A percentile compares a stretch with the other conserved stretches of the same genome.
Evolutionary conservation across 2,797 vertebrate species (phyloP).

Genomic region (Streptopelia turtur): DNA sequence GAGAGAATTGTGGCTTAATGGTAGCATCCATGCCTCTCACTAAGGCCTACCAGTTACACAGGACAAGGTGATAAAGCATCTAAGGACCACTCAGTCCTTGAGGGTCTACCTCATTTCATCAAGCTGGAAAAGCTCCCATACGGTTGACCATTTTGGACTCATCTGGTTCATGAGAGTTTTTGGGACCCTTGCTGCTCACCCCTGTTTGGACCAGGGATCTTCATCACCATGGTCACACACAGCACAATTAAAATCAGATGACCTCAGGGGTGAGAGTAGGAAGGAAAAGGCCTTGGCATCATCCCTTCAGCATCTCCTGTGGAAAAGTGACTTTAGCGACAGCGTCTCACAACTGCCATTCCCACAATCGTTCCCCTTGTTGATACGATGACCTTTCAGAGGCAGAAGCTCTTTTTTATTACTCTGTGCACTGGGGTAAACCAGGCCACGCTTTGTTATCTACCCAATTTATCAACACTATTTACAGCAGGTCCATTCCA

Average conservation of each 20-base stretch:
- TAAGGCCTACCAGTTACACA: not conserved
- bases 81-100: not conserved
- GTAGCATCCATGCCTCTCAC: not conserved
- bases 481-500: conserved; percentile 69
- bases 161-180: not conserved
- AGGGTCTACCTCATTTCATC: rapidly evolving
- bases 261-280: not conserved
- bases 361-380: conserved; percentile 43
- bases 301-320: conserved; percentile 9
- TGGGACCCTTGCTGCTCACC: not conserved
- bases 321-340: conserved; percentile 4
- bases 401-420: conserved; percentile 67
- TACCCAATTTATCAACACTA: conserved; percentile 76
- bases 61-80: not conserved
- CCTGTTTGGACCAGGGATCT: not conserved
- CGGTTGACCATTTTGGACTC: not conserved
- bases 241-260: not conserved
- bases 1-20: not conserved
- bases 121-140: not conserved
- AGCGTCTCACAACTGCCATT: not conserved
- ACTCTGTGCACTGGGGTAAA: conserved; percentile 66
- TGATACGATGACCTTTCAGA: conserved; percentile 69
- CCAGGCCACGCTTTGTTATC: conserved; percentile 63
- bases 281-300: not conserved
- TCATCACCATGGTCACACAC: not conserved